phyloP scores from a whole-genome alignment of 2,113 vertebrate genomes.

The Bufo bufo region DNA sequence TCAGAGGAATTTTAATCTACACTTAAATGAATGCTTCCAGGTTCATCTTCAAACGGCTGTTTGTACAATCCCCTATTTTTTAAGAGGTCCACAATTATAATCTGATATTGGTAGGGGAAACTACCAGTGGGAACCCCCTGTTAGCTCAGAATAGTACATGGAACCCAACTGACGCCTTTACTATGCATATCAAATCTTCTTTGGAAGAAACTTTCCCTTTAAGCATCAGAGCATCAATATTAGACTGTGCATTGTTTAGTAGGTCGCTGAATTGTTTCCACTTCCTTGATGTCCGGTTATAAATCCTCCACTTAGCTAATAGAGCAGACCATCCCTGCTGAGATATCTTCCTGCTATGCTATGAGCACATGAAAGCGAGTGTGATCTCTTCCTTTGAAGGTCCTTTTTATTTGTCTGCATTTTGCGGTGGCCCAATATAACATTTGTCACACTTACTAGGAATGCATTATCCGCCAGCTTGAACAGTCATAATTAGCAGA shows the following conservation, averaged over 20 bases:
- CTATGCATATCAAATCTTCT: not conserved
- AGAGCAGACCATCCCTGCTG: slow-evolving; percentile 9
- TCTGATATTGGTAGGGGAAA: not conserved
- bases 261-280: slow-evolving; percentile 25
- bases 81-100: not conserved
- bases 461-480: not conserved
- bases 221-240: not conserved
- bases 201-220: not conserved
- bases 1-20: too few relatives aligned
- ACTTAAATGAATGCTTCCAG: too few relatives aligned
- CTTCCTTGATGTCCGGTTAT: slow-evolving; percentile 17
- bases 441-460: slow-evolving; percentile 51
- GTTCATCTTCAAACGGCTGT: not conserved
- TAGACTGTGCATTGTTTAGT: not conserved
- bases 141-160: too few relatives aligned
- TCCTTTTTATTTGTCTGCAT: slow-evolving; percentile 17
- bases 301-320: slow-evolving; percentile 26
- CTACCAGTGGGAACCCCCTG: not conserved
- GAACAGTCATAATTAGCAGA: slow-evolving; percentile 36
- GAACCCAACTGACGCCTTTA: too few relatives aligned
- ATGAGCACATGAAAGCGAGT: slow-evolving; percentile 43
- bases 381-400: not conserved
- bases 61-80: not conserved
- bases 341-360: slow-evolving; percentile 45
- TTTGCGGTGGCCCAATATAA: slow-evolving; percentile 10